Evolutionary conservation across 1,140 invertebrate species (phyloP).

Genomic region (Stegodyphus mimosarum): DNA sequence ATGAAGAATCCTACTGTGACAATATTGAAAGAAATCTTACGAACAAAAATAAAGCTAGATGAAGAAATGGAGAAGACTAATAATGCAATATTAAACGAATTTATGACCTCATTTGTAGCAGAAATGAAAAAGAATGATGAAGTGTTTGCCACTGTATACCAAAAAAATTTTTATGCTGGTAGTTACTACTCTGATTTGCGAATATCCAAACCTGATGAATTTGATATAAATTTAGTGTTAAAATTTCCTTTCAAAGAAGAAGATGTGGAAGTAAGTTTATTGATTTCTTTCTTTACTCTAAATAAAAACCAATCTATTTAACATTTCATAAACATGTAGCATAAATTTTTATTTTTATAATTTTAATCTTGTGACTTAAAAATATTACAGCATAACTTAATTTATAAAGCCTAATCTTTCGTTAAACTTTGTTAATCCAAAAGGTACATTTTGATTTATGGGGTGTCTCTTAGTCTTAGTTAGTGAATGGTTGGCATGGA

Average conservation of each 20-base stretch:
- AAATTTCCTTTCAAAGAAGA: conserved; percentile 23
- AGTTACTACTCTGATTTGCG: conserved; percentile 53
- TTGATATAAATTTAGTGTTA: conserved; percentile 54
- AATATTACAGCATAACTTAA: too few relatives aligned
- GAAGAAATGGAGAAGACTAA: conserved; percentile 28
- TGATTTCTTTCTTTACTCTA: neutral
- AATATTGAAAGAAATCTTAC: conserved; percentile 49
- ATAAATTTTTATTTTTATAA: too few relatives aligned
- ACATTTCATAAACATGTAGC: too few relatives aligned
- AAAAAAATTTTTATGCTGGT: conserved; percentile 24
- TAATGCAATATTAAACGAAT: conserved; percentile 24
- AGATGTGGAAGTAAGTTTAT: conserved; percentile 23
- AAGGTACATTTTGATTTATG: too few relatives aligned
- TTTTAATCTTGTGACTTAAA: too few relatives aligned
- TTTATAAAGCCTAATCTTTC: too few relatives aligned
- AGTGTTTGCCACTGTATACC: conserved; percentile 18
- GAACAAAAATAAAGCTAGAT: conserved; percentile 23
- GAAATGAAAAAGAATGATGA: conserved; percentile 35
- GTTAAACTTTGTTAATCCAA: too few relatives aligned
- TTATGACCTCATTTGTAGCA: conserved; percentile 25
- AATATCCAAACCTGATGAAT: conserved; percentile 50
- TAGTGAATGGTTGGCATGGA: too few relatives aligned
- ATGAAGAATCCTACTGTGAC: neutral
- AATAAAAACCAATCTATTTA: neutral
- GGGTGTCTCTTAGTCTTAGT: too few relatives aligned